Evolutionary conservation across 2,113 vertebrate genomes (phyloP), one percentile per base, ranked within the genome.

Genomic region (Alouatta palliata): DNA sequence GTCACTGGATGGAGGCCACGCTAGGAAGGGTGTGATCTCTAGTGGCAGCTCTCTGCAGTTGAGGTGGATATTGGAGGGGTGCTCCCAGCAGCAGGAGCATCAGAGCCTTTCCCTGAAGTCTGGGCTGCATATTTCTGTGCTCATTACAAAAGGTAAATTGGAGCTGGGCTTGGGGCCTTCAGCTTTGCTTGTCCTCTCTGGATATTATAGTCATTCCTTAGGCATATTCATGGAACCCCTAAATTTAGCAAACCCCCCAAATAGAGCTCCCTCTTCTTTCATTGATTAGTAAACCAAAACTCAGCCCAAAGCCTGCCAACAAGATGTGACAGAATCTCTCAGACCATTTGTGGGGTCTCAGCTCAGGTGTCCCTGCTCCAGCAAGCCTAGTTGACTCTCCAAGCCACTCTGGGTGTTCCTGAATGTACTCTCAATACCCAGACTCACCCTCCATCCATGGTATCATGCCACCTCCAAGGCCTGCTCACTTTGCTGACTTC

Each of bases 11-110:
- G 5, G 5, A 23, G 25, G 79, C 25, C 30, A 43, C 12, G 20
- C 43, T 77, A 40, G 58, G n/a, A 73, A 77, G 52, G 43, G 20
- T 0, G 0, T 32, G 79, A 49, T 40, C 19, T 54, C 54, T 1
- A 1, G 17, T 16, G 64, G 40, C 20, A 30, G 23, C 58, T 81
- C 76, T 83, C 40, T 9, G 35, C 5, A 5, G 37, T 40, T 27
- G 37, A 19, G 17, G 23, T 37, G 43, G 54, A n/a, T 32, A 19
- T 13, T 7, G 8, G 23, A 49, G 52, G 45, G 64, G 40, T 9
- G 5, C 3, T 30, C 25, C 3, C 0, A 3, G 61, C 35, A n/a
- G 10, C 14, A 9, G n/a, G 37, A 40, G 2, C 13, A 83, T 30
- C 25, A 27, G n/a, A 30, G 17, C 10, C 23, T 14, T 35, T 83